Conservation (phyloP, 2,888 invertebrate species). For the Drepana falcataria region DNA sequence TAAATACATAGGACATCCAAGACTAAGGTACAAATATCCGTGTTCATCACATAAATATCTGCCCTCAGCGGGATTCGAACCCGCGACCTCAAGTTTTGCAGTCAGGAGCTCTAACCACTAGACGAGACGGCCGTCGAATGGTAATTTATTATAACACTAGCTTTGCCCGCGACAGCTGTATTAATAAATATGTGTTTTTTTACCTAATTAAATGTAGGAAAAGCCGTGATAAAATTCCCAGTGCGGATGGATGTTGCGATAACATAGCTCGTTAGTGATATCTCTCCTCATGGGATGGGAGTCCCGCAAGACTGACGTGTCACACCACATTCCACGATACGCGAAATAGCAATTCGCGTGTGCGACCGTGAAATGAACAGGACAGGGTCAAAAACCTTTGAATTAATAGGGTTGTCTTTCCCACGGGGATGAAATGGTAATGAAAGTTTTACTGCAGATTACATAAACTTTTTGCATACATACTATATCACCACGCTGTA, state of each 20-base stretch:
- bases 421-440: background rate
- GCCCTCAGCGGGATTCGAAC: no score
- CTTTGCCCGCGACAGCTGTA: no score
- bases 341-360: slow-evolving; percentile 7
- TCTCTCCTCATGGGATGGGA: slow-evolving; percentile 21
- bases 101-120: no score
- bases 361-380: slow-evolving; percentile 25
- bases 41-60: no score
- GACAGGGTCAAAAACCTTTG: slow-evolving; percentile 18
- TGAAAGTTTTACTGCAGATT: no score
- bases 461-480: no score
- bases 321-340: slow-evolving; percentile 10
- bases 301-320: slow-evolving; percentile 16
- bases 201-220: background rate
- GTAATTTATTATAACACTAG: no score
- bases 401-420: background rate
- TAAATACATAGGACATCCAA: no score
- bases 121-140: no score
- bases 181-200: background rate
- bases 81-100: no score
- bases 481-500: no score
- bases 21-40: no score
- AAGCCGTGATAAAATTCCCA: background rate
- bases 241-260: background rate
- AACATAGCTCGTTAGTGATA: slow-evolving; percentile 18